A percentile compares a stretch with the other conserved stretches of the same genome.
phyloP scores from a whole-genome alignment of 1,140 invertebrate genomes.

The Drosophila micromelanica region DNA sequence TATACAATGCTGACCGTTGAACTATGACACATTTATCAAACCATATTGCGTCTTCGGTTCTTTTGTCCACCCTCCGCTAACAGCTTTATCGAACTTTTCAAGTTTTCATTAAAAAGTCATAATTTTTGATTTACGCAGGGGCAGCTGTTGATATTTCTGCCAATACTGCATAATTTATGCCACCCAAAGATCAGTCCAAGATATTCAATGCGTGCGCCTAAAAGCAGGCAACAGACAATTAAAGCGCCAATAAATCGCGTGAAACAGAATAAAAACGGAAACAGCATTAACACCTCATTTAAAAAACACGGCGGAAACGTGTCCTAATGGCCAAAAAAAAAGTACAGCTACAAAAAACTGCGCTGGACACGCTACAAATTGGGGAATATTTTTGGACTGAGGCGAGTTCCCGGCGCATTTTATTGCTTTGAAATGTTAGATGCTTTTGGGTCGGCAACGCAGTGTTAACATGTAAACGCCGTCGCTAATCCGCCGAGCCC shows the following conservation, averaged over 20 bases:
- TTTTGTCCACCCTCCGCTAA: constrained; percentile 7
- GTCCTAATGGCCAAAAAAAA: constrained; percentile 36
- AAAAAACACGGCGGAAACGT: constrained; percentile 30
- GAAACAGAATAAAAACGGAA: constrained; percentile 27
- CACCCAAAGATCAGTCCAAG: neutral
- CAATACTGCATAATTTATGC: neutral
- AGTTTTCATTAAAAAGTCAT: constrained; percentile 73
- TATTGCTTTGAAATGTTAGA: constrained; percentile 53
- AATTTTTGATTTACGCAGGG: constrained; percentile 66
- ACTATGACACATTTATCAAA: constrained; percentile 22
- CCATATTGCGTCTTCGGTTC: constrained; percentile 28
- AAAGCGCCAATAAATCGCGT: constrained; percentile 48
- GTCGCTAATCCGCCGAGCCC: constrained; percentile 37
- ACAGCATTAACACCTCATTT: constrained; percentile 74
- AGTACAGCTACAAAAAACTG: constrained; percentile 16
- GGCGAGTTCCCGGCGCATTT: constrained; percentile 20
- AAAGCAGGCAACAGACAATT: constrained; percentile 45
- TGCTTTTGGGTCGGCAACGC: constrained; percentile 13
- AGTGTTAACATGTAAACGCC: constrained; percentile 50
- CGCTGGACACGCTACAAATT: constrained; percentile 45
- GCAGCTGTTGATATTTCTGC: constrained; percentile 62
- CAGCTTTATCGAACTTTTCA: constrained; percentile 33
- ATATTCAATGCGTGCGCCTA: constrained; percentile 17
- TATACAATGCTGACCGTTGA: constrained; percentile 24
- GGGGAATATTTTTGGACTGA: constrained; percentile 3